These are phyloP conservation scores for Lacanobia oleracea DNA, from an alignment of 2,888 invertebrate species.

Conservation along the genomic window DNA sequence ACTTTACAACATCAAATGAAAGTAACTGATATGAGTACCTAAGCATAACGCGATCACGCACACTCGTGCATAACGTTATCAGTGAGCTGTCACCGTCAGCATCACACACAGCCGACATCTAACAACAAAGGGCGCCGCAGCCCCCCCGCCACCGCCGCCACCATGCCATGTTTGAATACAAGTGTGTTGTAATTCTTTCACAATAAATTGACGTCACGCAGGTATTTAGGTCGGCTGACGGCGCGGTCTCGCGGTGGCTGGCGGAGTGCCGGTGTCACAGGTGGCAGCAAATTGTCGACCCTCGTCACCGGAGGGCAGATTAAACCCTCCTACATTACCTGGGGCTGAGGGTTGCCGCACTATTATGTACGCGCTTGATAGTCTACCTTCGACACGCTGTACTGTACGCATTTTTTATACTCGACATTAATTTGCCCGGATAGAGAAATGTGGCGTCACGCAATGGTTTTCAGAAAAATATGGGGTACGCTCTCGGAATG, in stretches of 20 bases:
- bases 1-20: too few species aligned
- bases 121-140: conserved; percentile 5
- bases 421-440: conserved; percentile 37
- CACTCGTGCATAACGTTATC: not conserved
- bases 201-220: conserved; percentile 70
- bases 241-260: conserved; percentile 45
- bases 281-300: conserved; percentile 78
- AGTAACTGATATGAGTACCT: not conserved
- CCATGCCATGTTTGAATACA: conserved; percentile 52
- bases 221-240: conserved; percentile 64
- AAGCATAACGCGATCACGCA: not conserved
- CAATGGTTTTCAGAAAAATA: conserved; percentile 16
- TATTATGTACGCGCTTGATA: conserved; percentile 66
- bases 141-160: not conserved
- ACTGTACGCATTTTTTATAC: conserved; percentile 40
- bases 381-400: conserved; percentile 52
- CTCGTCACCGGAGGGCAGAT: conserved; percentile 75
- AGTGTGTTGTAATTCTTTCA: conserved; percentile 60
- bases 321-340: conserved; percentile 68
- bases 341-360: conserved; percentile 47
- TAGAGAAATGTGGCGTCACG: conserved; percentile 35
- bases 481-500: conserved; percentile 6
- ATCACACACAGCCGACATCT: not conserved
- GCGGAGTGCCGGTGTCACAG: conserved; percentile 70
- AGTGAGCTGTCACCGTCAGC: conserved; percentile 11